Base-by-base conservation (phyloP, 2,888 invertebrate genomes). In the Bombylius major region DNA sequence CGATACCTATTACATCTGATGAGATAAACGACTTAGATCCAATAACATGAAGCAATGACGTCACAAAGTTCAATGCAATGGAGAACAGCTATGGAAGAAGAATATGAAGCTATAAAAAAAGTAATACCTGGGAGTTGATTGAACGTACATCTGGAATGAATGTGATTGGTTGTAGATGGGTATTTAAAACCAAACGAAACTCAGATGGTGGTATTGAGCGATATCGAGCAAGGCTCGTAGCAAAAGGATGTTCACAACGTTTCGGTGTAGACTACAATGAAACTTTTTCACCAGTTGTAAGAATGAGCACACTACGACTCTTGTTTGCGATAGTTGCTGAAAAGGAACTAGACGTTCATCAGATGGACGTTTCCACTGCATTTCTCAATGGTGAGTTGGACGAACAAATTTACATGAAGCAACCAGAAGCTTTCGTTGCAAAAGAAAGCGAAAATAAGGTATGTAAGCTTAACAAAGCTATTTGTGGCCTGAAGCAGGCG, bases 221-320 rank as follows among this genome's bases (percentile, higher is more conserved):
- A n/a, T n/a, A n/a, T n/a, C n/a, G n/a, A n/a, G n/a, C n/a, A n/a
- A n/a, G n/a, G n/a, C n/a, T n/a, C n/a, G 53, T 56, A 7, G 53
- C 53, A 32, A 62, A 59, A 34, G 59, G 59, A 39, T 62, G 57
- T 47, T 51, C 53, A 9, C 60, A 63, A 54, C 52, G 44, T 5
- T 60, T 58, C 34, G 62, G 61, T n/a, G 36, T 62, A 1, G 60
- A 61, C 51, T 62, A 59, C 32, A 53, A 55, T 5, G 62, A 62
- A 48, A 61, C 59, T 4, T 62, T 59, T 53, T 54, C 62, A 12
- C 61, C 62, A 9, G 60, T 63, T 14, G 60, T 55, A 5, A 50
- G 61, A 6, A 56, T 55, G 9, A 49, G 47, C 12, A 58, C 60
- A 4, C 57, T 62, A 5, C 45, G 60, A 53, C 51, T 58, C 55